Percentiles rank a stretch among this genome's conserved stretches.
Conservation (phyloP, 2,113 vertebrate species). For the Anolis sagrei region DNA sequence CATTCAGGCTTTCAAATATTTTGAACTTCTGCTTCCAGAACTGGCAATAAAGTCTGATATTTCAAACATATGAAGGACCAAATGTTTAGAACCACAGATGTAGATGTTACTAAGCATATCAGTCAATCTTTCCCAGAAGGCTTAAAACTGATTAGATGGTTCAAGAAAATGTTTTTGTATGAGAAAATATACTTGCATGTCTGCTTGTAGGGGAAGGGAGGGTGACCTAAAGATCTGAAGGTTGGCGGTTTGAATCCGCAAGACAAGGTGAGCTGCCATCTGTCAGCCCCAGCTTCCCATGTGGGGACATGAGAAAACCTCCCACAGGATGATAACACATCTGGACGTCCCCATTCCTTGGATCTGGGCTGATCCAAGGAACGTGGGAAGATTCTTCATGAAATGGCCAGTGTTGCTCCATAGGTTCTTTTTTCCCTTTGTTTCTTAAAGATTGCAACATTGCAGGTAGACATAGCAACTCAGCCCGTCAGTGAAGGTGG, state of each 20-base stretch:
- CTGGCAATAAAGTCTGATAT: no score
- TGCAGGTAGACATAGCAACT: background rate
- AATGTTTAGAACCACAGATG: no score
- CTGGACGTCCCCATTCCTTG: no score
- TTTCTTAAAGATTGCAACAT: background rate
- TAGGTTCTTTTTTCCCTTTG: background rate
- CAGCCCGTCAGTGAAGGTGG: background rate
- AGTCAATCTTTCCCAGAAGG: background rate
- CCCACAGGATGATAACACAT: no score
- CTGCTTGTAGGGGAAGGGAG: background rate
- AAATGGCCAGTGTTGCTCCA: background rate
- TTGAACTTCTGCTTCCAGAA: no score
- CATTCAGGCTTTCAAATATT: no score
- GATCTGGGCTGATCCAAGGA: background rate
- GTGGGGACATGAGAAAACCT: no score
- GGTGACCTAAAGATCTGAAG: background rate
- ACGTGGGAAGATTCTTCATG: background rate
- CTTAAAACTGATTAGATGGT: background rate
- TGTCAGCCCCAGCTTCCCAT: no score
- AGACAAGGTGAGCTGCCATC: no score
- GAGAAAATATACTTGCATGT: background rate
- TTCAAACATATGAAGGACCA: no score
- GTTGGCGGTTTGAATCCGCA: no score
- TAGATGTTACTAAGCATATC: background rate
- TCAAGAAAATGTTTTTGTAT: background rate